Conservation (phyloP, 1,140 invertebrate species). For the Vollenhovia emeryi region DNA sequence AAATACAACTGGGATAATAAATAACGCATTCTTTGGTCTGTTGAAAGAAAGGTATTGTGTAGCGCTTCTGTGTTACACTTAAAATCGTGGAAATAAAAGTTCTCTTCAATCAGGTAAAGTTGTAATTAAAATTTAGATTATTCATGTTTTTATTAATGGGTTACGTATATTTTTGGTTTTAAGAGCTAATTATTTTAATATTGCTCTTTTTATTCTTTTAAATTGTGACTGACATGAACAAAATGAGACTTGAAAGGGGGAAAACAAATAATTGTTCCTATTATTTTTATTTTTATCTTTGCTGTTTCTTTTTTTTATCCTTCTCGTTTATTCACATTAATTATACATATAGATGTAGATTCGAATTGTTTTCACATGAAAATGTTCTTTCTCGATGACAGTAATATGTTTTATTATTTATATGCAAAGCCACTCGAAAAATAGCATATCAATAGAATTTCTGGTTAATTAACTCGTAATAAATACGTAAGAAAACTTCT, state of each 20-base stretch:
- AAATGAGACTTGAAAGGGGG: background rate
- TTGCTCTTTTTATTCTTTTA: background rate
- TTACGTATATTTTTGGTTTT: background rate
- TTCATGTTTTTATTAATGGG: background rate
- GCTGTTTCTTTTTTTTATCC: background rate
- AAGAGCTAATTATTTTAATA: background rate
- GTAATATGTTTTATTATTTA: background rate
- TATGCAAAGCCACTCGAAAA: background rate
- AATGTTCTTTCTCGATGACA: background rate
- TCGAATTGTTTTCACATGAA: background rate
- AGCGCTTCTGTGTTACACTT: background rate
- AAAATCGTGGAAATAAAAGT: background rate
- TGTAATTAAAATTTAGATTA: background rate
- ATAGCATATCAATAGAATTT: background rate
- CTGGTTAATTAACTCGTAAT: background rate
- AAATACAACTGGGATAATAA: background rate
- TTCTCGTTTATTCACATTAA: background rate
- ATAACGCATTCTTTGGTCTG: background rate
- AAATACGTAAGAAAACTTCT: background rate
- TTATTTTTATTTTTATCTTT: background rate
- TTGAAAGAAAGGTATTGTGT: background rate
- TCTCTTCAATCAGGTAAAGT: background rate
- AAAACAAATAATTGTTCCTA: background rate
- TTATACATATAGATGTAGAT: background rate
- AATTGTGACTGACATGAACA: background rate